Percentiles rank a stretch among this genome's conserved stretches.
Evolutionary conservation across 2,888 invertebrate species (phyloP).

Genomic region (Rhamphomyia laevipes): DNA sequence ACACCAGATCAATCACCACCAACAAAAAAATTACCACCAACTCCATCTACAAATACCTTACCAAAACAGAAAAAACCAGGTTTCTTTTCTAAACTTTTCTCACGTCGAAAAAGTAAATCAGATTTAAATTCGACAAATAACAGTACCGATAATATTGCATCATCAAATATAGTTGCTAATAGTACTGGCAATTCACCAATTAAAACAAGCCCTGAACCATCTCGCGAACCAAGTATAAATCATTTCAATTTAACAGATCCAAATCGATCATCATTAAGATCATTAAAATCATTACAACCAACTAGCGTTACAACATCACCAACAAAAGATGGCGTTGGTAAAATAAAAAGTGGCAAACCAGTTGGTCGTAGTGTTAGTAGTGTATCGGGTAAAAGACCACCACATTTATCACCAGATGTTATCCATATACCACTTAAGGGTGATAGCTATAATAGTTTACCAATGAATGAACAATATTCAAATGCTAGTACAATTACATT

Average conservation of each 20-base stretch:
- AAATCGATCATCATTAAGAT: constrained; percentile 28
- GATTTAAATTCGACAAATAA: constrained; percentile 1
- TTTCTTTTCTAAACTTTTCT: constrained; percentile 52
- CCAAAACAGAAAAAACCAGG: constrained; percentile 49
- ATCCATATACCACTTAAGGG: constrained; percentile 57
- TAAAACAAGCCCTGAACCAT: constrained; percentile 18
- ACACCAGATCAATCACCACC: constrained; percentile 38
- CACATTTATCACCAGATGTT: constrained; percentile 46
- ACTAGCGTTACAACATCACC: constrained; percentile 28
- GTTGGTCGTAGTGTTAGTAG: constrained; percentile 49
- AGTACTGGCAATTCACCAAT: constrained; percentile 6
- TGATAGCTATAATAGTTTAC: constrained; percentile 41
- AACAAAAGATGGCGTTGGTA: constrained; percentile 36
- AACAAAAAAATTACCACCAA: constrained; percentile 44
- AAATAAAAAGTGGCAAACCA: constrained; percentile 37
- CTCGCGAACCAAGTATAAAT: constrained; percentile 30
- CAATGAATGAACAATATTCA: constrained; percentile 39
- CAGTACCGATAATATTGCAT: not conserved
- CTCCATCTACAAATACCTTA: constrained; percentile 32
- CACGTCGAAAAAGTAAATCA: constrained; percentile 43
- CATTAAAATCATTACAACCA: constrained; percentile 28
- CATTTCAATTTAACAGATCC: constrained; percentile 28
- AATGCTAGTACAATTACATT: constrained; percentile 34
- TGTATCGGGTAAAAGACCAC: constrained; percentile 47
- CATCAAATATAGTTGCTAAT: not conserved